These are phyloP conservation scores for Sycobia sp. DNA, from an alignment of 1,140 invertebrate species.

Conservation along the genomic window DNA sequence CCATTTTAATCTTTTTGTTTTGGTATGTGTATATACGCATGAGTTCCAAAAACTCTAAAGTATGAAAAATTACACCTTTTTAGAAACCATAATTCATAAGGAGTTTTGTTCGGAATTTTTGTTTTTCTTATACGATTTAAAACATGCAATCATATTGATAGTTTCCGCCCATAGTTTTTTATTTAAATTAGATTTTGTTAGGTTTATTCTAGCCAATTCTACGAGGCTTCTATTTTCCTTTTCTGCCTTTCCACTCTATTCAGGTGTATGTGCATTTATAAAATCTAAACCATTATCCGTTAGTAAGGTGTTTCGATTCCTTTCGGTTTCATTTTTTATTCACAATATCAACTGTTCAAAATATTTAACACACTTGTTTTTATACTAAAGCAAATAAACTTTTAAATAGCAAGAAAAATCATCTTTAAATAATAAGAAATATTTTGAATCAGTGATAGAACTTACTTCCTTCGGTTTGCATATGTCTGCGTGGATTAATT, in stretches of 20 bases:
- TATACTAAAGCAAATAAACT: too few relatives aligned
- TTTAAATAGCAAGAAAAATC: conserved; percentile 47
- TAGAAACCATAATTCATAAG: neutral
- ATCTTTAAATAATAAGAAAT: too few relatives aligned
- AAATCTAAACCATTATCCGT: conserved; percentile 13
- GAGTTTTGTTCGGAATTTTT: neutral
- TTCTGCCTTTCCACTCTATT: conserved; percentile 4
- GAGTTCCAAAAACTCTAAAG: neutral
- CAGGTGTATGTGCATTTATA: conserved; percentile 1
- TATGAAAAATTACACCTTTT: neutral
- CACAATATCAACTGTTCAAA: neutral
- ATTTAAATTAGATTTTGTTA: too few relatives aligned
- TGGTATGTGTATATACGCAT: conserved; percentile 1
- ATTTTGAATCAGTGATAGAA: conserved; percentile 51
- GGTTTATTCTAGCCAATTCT: neutral
- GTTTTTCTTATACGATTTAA: too few relatives aligned
- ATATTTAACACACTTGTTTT: conserved; percentile 42
- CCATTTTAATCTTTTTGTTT: conserved; percentile 13
- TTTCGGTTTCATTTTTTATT: conserved; percentile 3
- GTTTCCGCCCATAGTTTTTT: conserved; percentile 6
- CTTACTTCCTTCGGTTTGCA: neutral
- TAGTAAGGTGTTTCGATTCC: neutral
- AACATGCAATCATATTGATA: neutral
- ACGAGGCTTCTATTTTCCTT: conserved; percentile 6
- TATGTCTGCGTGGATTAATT: conserved; percentile 35